phyloP scores from a whole-genome alignment of 2,888 invertebrate species.

The Seira musarum region DNA sequence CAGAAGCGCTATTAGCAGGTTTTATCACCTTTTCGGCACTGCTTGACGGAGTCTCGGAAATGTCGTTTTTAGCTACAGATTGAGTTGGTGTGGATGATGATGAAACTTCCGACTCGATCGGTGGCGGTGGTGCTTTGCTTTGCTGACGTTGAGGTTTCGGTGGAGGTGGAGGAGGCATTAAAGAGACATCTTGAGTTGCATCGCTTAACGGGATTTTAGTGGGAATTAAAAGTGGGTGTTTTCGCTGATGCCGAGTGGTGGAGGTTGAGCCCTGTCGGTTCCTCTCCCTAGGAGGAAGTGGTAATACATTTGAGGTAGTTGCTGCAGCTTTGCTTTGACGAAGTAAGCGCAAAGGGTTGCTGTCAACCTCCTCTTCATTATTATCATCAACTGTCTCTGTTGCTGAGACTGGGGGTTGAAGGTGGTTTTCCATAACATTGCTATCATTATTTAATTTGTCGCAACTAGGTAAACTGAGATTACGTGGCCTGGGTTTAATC shows the following conservation, averaged over 20 bases:
- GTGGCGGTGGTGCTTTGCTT: constrained; percentile 35
- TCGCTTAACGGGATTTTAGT: constrained; percentile 70
- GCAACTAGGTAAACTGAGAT: constrained; percentile 56
- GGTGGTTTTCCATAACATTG: background rate
- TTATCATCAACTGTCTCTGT: background rate
- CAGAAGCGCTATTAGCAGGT: too few species aligned
- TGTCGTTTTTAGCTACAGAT: too few species aligned
- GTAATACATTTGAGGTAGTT: constrained; percentile 71
- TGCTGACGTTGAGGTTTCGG: constrained; percentile 65
- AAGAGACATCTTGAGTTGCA: constrained; percentile 32
- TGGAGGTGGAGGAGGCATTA: constrained; percentile 63
- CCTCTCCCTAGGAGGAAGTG: constrained; percentile 84
- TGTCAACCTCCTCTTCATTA: constrained; percentile 66
- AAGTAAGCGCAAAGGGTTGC: constrained; percentile 77
- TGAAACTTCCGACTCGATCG: constrained; percentile 1
- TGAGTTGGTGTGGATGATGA: background rate
- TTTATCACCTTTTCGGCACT: too few species aligned
- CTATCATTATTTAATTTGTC: constrained; percentile 50
- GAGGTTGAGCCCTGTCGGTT: constrained; percentile 75
- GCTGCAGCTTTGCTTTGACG: constrained; percentile 65
- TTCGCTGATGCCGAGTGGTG: constrained; percentile 80
- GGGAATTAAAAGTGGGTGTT: constrained; percentile 86
- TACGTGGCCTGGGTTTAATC: constrained; percentile 55
- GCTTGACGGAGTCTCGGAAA: background rate
- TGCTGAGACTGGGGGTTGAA: background rate